These are phyloP conservation scores for Alcedo atthis DNA, from an alignment of 2,797 vertebrate species.

Conservation along the genomic window DNA sequence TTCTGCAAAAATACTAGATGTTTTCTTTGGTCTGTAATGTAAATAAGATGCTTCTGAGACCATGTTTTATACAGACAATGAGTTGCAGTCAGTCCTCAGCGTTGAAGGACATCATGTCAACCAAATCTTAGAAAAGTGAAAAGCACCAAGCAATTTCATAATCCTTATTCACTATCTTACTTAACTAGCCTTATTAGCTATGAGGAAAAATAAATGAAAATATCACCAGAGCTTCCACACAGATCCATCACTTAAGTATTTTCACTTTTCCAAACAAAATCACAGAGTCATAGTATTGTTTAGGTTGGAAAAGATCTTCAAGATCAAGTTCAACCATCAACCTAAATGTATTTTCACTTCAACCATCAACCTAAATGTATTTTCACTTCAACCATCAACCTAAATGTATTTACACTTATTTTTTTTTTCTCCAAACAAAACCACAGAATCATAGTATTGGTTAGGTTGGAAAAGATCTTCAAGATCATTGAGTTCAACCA, in stretches of 20 bases:
- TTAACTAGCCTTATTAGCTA: neutral
- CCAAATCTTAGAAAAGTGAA: neutral
- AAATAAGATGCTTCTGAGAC: neutral
- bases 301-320: too few species aligned
- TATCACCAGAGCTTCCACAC: neutral
- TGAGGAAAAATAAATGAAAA: neutral
- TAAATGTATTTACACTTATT: too few species aligned
- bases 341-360: too few species aligned
- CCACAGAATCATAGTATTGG: too few species aligned
- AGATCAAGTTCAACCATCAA: too few species aligned
- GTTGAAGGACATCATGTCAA: neutral
- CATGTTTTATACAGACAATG: neutral
- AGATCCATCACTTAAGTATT: neutral
- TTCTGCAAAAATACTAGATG: slow-evolving; percentile 15
- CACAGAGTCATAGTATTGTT: too few species aligned
- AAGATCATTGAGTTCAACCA: too few species aligned
- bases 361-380: too few species aligned
- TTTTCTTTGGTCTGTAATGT: neutral
- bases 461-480: too few species aligned
- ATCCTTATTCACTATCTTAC: neutral
- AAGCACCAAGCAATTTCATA: neutral
- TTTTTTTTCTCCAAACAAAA: neutral
- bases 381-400: too few species aligned
- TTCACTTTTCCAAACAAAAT: neutral
- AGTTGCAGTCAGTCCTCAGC: neutral